Base-by-base conservation (phyloP, 2,113 vertebrate genomes). In the Bostrychus sinensis region DNA sequence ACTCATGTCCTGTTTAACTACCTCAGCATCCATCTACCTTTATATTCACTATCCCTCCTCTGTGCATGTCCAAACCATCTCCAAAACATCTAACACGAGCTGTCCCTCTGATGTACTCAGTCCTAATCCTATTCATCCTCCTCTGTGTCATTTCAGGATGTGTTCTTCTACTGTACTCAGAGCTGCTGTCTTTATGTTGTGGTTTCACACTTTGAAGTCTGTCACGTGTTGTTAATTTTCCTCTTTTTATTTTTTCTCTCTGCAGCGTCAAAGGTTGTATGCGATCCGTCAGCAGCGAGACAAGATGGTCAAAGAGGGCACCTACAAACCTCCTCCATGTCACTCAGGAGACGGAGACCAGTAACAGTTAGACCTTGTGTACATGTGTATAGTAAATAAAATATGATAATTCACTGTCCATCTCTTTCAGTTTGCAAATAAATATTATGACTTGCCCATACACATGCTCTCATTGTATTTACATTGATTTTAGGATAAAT, bases 251-350 rank as follows among this genome's bases (percentile, higher is more conserved):
- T 5, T 17, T 30, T 58, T 60, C 22, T 66, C 37, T 19, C 14
- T 54, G 20, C 91, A 99, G 97, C 17, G 78, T 0, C 0, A 19
- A 11, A 87, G 96, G n/a, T 23, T 96, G 65, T 0, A 1, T 1
- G 22, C 54, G 2, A 92, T 99, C 83, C 39, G 67, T 20, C 45
- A 73, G 56, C 96, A 97, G 87, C 91, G 89, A 22, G 79, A 95
- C 7, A 95, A 93, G 88, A 36, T 99, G 86, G 83, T 95, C 1
- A 96, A 95, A 75, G 93, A 95, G 45, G 96, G 95, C 12, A 92
- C 90, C 12, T 98, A 98, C 84, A 92, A 86, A 0, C 90, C 88
- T 0, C 95, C 96, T 0, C 7, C 82, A 25, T 66, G 90, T 69
- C 94, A 96, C 85, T 42, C 83, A 78, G 57, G 91, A 75, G 2